These are phyloP conservation scores for Thymelicus acteon DNA, from an alignment of 2,888 invertebrate species.

Conservation along the genomic window DNA sequence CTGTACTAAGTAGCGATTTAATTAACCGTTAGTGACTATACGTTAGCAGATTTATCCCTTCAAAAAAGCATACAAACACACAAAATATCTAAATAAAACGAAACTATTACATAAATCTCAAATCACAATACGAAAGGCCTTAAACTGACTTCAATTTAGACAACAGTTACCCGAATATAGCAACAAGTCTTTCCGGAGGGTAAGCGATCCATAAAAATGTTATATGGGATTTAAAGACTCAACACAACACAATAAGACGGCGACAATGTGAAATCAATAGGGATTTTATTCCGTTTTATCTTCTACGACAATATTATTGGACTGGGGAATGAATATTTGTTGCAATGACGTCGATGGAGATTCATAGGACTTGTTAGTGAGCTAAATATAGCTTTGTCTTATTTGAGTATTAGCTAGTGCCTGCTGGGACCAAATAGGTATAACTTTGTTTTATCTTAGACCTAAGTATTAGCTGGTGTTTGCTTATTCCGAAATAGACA, in stretches of 20 bases:
- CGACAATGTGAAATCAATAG: conserved; percentile 4
- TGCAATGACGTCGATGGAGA: not conserved
- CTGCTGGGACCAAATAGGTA: too few relatives aligned
- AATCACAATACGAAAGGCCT: not conserved
- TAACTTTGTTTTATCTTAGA: too few relatives aligned
- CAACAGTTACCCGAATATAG: conserved; percentile 3
- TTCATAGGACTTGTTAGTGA: too few relatives aligned
- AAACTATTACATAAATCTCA: not conserved
- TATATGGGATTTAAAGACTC: conserved; percentile 13
- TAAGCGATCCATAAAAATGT: conserved; percentile 10
- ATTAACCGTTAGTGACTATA: too few relatives aligned
- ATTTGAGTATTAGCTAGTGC: too few relatives aligned
- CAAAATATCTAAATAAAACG: too few relatives aligned
- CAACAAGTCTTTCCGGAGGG: conserved; percentile 11
- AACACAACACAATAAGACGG: not conserved
- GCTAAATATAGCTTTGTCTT: too few relatives aligned
- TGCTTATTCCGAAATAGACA: too few relatives aligned
- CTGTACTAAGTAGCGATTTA: too few relatives aligned
- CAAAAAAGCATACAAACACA: too few relatives aligned
- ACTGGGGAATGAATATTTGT: conserved; percentile 2
- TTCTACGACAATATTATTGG: not conserved
- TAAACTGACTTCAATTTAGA: not conserved
- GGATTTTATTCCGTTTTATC: not conserved
- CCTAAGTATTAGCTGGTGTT: too few relatives aligned
- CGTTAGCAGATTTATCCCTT: too few relatives aligned